Evolutionary conservation across 2,797 vertebrate genomes (phyloP), one percentile per base, ranked within the genome.

Genomic region (Hemitrygon akajei): DNA sequence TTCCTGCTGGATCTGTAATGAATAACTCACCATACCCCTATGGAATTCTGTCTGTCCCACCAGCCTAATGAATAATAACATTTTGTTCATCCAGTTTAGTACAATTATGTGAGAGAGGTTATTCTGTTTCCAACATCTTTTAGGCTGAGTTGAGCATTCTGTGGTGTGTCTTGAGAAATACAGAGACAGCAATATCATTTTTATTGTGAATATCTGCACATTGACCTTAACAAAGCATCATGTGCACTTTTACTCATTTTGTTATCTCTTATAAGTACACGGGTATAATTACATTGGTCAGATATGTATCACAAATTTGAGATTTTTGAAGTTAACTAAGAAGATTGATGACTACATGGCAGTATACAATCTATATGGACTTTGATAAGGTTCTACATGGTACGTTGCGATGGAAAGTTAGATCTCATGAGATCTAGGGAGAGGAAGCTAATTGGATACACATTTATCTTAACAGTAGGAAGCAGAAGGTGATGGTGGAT

Each of bases 1-100:
- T 69, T 89, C 86, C 86, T 89, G 63, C 60, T 89, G 86, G 7
- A 69, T 89, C n/a, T 89, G 86, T 89, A 89, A 89, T 69, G 86
- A 63, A 89, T 89, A 69, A 89, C 63, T 89, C 60, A 89, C n/a
- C 60, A 89, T 69, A 9, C 69, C 86, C 86, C 86, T 69, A 4
- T 37, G 86, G 86, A 89, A 22, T 89, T 69, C 63, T 89, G 60
- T 10, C 86, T 89, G 60, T 37, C 86, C 66, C 60, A 63, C 84
- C 3, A 37, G 86, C 60, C 63, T 69, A 89, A 89, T 69, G 60
- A 63, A 69, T 69, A 89, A 34, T 79, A 37, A 89, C 18, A 3
- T 89, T 66, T 69, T 69, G 60, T 69, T 22, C n/a, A 89, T 18
- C 66, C 86, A 89, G n/a, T 11, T 69, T 69, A 89, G 60, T 89